Evolutionary conservation across 1,140 invertebrate species (phyloP).

Genomic region (Sesamia nonagrioides): DNA sequence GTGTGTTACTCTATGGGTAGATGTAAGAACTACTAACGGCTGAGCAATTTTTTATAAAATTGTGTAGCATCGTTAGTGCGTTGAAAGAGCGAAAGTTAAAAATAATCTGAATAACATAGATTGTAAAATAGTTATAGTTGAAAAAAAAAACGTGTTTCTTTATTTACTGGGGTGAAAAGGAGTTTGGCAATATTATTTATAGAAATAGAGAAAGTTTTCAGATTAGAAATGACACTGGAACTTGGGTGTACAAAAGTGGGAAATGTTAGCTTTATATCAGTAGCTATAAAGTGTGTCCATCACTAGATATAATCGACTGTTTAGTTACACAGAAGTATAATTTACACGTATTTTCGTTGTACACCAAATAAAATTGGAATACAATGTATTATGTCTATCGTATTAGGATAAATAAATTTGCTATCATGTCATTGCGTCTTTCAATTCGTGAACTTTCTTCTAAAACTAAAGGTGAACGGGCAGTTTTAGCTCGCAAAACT

Average conservation of each 20-base stretch:
- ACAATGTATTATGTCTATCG: constrained; percentile 71
- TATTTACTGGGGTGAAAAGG: constrained; percentile 45
- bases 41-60: constrained; percentile 43
- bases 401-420: constrained; percentile 81
- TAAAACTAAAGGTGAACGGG: too few species aligned
- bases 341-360: constrained; percentile 53
- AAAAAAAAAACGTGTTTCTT: constrained; percentile 43
- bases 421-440: constrained; percentile 71
- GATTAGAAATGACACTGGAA: constrained; percentile 20
- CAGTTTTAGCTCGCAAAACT: too few species aligned
- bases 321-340: constrained; percentile 52
- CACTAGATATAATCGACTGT: constrained; percentile 46
- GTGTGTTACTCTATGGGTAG: constrained; percentile 56
- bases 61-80: constrained; percentile 27
- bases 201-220: constrained; percentile 29
- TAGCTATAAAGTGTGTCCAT: constrained; percentile 45
- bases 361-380: constrained; percentile 54
- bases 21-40: constrained; percentile 41
- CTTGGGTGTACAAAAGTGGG: constrained; percentile 39
- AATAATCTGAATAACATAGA: constrained; percentile 48
- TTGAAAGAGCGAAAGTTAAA: constrained; percentile 46
- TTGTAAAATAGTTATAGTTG: constrained; percentile 46
- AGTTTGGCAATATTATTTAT: constrained; percentile 52
- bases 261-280: constrained; percentile 42
- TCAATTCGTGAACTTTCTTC: constrained; percentile 48